phyloP scores from a whole-genome alignment of 2,888 invertebrate genomes.

The Hypercompe scribonia region DNA sequence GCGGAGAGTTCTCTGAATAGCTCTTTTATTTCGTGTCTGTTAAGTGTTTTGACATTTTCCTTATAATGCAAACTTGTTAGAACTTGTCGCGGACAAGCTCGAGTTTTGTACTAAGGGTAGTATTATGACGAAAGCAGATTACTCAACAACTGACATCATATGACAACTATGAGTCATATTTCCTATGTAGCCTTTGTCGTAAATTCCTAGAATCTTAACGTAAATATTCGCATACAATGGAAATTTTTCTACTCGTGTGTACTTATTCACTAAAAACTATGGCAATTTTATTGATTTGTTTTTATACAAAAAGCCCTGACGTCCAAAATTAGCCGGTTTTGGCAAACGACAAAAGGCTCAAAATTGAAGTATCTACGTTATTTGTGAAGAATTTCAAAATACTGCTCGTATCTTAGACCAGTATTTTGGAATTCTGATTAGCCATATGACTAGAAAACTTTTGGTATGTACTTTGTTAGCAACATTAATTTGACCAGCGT shows the following conservation, averaged over 20 bases:
- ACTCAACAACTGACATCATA: not conserved
- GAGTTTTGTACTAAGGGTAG: too few relatives aligned
- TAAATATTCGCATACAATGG: not conserved
- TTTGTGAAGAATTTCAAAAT: too few relatives aligned
- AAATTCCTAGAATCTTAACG: not conserved
- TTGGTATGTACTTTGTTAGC: not conserved
- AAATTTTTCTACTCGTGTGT: not conserved
- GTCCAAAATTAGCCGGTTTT: too few relatives aligned
- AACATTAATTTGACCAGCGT: not conserved
- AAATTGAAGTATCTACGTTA: too few relatives aligned
- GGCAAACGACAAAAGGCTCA: too few relatives aligned
- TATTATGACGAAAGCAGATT: not conserved
- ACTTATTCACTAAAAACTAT: not conserved
- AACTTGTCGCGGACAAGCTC: slow-evolving; percentile 22
- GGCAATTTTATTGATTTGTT: too few relatives aligned
- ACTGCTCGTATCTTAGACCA: too few relatives aligned
- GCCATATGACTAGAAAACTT: too few relatives aligned
- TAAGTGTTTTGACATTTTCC: slow-evolving; percentile 39
- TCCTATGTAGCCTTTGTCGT: not conserved
- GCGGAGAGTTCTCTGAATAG: slow-evolving; percentile 37
- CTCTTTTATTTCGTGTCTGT: slow-evolving; percentile 27
- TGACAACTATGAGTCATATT: not conserved
- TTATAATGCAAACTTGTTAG: slow-evolving; percentile 30
- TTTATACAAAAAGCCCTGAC: too few relatives aligned
- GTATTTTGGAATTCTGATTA: too few relatives aligned